Evolutionary conservation across 2,797 vertebrate genomes (phyloP).

Genomic region (Chelmon rostratus): DNA sequence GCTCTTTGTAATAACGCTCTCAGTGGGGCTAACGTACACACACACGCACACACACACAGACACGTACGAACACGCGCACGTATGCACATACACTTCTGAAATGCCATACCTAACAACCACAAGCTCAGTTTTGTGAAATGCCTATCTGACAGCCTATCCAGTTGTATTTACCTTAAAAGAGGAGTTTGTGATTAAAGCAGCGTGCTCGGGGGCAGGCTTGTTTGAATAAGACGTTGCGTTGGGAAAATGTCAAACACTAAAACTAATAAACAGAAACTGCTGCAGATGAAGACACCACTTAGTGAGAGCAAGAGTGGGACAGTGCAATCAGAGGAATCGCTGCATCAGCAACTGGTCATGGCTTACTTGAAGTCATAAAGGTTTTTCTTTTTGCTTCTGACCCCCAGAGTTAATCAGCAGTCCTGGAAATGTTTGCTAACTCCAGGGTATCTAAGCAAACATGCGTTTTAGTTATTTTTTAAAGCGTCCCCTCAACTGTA

Average conservation of each 20-base stretch:
- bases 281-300: slow-evolving; percentile 66
- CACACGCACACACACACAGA: slow-evolving; percentile 37
- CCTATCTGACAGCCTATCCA: slow-evolving; percentile 65
- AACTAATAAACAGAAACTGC: slow-evolving; percentile 81
- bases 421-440: slow-evolving; percentile 54
- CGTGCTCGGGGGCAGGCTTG: slow-evolving; percentile 65
- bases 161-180: slow-evolving; percentile 76
- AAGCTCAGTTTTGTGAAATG: slow-evolving; percentile 64
- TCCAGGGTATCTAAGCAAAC: slow-evolving; percentile 58
- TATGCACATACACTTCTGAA: slow-evolving; percentile 42
- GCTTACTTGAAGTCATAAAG: slow-evolving; percentile 23
- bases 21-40: slow-evolving; percentile 63
- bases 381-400: slow-evolving; percentile 3
- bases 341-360: slow-evolving; percentile 56
- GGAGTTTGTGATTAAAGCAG: slow-evolving; percentile 77
- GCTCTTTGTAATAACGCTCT: slow-evolving; percentile 77
- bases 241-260: slow-evolving; percentile 79
- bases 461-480: slow-evolving; percentile 32
- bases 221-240: slow-evolving; percentile 78
- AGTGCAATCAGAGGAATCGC: slow-evolving; percentile 58
- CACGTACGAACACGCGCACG: slow-evolving; percentile 25
- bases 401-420: slow-evolving; percentile 10
- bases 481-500: slow-evolving; percentile 18
- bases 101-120: slow-evolving; percentile 63
- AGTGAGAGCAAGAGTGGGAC: slow-evolving; percentile 38